These are phyloP conservation scores for Dyspetes luteomarginatus DNA, from an alignment of 2,888 invertebrate species.

Conservation along the genomic window DNA sequence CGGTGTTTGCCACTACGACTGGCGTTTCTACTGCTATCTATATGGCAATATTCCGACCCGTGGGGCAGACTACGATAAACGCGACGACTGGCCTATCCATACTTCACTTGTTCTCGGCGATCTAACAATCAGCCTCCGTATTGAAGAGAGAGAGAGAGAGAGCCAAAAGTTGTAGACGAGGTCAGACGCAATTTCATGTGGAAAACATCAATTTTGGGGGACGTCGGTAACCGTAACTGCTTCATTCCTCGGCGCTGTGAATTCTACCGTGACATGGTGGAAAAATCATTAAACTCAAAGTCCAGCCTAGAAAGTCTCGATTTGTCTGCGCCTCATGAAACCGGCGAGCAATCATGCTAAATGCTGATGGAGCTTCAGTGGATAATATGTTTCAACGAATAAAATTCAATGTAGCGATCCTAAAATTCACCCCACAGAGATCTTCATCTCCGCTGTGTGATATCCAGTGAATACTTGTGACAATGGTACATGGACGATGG, in stretches of 20 bases:
- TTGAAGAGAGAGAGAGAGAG: conserved; percentile 1
- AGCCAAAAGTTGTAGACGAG: conserved; percentile 6
- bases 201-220: conserved; percentile 58
- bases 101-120: conserved; percentile 26
- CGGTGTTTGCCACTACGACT: conserved; percentile 81
- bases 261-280: conserved; percentile 51
- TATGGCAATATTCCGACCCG: conserved; percentile 44
- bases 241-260: conserved; percentile 64
- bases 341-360: conserved; percentile 50
- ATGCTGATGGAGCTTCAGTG: conserved; percentile 8
- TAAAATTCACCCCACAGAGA: no score
- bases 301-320: conserved; percentile 31
- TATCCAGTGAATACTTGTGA: no score
- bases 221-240: conserved; percentile 68
- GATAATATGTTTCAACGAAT: conserved; percentile 28
- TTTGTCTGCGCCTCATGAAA: conserved; percentile 30
- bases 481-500: no score
- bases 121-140: conserved; percentile 40
- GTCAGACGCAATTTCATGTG: conserved; percentile 49
- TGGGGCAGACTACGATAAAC: conserved; percentile 49
- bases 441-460: no score
- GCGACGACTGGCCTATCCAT: conserved; percentile 41
- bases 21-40: conserved; percentile 65
- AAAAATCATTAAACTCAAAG: conserved; percentile 54
- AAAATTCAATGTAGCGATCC: neutral